Conservation (phyloP, 2,113 vertebrate species). For the Elaphurus davidianus region DNA sequence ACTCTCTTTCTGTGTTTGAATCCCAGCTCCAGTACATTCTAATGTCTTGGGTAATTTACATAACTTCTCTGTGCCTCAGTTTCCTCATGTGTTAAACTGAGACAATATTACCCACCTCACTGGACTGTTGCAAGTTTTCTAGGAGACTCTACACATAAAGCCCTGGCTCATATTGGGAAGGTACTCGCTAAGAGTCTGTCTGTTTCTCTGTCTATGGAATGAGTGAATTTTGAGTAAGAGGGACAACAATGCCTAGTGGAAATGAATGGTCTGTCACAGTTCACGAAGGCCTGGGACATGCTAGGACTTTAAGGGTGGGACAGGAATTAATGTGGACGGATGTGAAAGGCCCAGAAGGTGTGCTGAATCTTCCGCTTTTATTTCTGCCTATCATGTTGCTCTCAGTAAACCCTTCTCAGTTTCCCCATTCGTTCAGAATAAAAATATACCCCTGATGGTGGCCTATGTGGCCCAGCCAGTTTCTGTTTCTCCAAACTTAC, state of each 20-base stretch:
- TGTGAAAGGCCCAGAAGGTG: too few relatives aligned
- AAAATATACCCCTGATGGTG: background rate
- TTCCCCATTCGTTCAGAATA: background rate
- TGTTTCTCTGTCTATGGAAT: background rate
- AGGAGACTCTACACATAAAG: background rate
- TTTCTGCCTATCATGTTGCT: background rate
- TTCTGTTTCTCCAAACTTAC: background rate
- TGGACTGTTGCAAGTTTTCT: background rate
- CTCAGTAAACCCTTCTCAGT: background rate
- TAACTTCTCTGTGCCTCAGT: background rate
- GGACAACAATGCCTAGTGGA: background rate
- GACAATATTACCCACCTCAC: background rate
- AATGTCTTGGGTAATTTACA: background rate
- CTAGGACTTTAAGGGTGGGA: background rate
- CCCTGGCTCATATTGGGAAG: background rate
- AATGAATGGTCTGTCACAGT: background rate
- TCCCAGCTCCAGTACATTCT: background rate
- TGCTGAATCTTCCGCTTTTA: background rate
- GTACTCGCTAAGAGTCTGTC: background rate
- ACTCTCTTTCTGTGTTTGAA: background rate
- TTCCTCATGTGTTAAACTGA: background rate
- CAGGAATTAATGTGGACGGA: background rate
- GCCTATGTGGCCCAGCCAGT: background rate
- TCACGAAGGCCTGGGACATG: background rate
- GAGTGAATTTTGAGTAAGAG: background rate